phyloP scores from a whole-genome alignment of 2,888 invertebrate species.

The Iphiclides podalirius region DNA sequence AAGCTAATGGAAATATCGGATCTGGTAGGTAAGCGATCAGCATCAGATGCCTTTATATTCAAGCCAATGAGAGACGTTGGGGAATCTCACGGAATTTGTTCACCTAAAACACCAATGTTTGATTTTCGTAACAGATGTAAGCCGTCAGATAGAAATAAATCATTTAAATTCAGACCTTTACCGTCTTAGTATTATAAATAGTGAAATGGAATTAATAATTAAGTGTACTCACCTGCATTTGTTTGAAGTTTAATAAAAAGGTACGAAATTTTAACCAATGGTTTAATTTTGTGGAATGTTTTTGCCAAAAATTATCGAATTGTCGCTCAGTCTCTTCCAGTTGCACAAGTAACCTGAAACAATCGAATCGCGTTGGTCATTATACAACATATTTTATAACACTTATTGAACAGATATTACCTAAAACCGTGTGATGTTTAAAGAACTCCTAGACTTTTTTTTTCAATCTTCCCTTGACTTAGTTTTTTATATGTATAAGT shows the following conservation, averaged over 20 bases:
- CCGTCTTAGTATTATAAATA: slow-evolving; percentile 42
- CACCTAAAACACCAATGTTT: slow-evolving; percentile 67
- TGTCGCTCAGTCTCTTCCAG: slow-evolving; percentile 96
- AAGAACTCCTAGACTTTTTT: too few relatives aligned
- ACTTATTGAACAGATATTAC: too few relatives aligned
- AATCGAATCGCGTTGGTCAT: slow-evolving; percentile 33
- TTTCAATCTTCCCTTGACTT: too few relatives aligned
- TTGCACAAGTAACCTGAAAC: slow-evolving; percentile 91
- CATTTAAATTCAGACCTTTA: slow-evolving; percentile 62
- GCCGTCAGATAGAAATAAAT: slow-evolving; percentile 32
- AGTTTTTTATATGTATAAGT: too few relatives aligned
- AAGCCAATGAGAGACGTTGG: slow-evolving; percentile 57
- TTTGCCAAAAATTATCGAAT: slow-evolving; percentile 96
- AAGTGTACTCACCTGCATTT: slow-evolving; percentile 84
- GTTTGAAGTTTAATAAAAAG: slow-evolving; percentile 97
- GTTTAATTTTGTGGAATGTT: slow-evolving; percentile 92
- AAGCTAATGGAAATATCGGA: slow-evolving; percentile 68
- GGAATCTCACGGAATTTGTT: slow-evolving; percentile 50
- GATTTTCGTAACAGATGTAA: slow-evolving; percentile 58
- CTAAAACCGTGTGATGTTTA: too few relatives aligned
- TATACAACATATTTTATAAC: too few relatives aligned
- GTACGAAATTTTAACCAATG: slow-evolving; percentile 94
- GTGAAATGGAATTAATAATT: slow-evolving; percentile 1
- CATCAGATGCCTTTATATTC: slow-evolving; percentile 62
- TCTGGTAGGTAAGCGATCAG: slow-evolving; percentile 56